Evolutionary conservation across 2,888 invertebrate species (phyloP).

Genomic region (Theretra japonica): DNA sequence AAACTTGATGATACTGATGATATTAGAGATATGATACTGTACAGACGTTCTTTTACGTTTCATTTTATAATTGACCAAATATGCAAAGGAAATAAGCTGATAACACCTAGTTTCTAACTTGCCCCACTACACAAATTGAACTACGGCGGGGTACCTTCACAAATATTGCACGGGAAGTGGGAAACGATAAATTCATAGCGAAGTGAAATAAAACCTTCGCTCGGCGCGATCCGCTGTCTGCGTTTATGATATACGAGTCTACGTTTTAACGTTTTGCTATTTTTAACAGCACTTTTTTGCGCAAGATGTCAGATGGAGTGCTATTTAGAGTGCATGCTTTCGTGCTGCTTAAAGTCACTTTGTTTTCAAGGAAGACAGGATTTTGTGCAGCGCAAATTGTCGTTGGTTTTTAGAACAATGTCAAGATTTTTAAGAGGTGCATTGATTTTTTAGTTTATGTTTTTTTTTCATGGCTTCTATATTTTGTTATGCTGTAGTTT

Average conservation of each 20-base stretch:
- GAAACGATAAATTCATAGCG: slow-evolving; percentile 67
- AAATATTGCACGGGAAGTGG: slow-evolving; percentile 64
- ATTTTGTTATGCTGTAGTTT: too few relatives aligned
- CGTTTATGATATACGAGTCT: slow-evolving; percentile 64
- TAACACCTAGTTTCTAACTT: neutral
- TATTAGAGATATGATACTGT: too few relatives aligned
- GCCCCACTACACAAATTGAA: neutral
- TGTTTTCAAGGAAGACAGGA: neutral
- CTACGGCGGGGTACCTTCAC: slow-evolving; percentile 30
- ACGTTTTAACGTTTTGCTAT: slow-evolving; percentile 30
- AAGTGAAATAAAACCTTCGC: slow-evolving; percentile 75
- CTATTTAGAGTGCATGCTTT: slow-evolving; percentile 14
- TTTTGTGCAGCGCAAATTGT: neutral
- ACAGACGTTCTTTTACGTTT: too few relatives aligned
- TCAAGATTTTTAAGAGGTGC: neutral
- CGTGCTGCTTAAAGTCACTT: neutral
- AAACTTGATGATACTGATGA: too few relatives aligned
- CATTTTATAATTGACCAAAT: too few relatives aligned
- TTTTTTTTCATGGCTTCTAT: too few relatives aligned
- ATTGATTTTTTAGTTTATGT: too few relatives aligned
- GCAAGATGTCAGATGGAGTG: neutral
- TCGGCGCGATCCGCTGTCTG: slow-evolving; percentile 63
- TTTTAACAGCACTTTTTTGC: slow-evolving; percentile 23
- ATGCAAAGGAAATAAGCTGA: too few relatives aligned
- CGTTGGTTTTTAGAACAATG: neutral